Evolutionary conservation across 2,113 vertebrate genomes (phyloP), one percentile per base, ranked within the genome.

Genomic region (Amphiprion percula): DNA sequence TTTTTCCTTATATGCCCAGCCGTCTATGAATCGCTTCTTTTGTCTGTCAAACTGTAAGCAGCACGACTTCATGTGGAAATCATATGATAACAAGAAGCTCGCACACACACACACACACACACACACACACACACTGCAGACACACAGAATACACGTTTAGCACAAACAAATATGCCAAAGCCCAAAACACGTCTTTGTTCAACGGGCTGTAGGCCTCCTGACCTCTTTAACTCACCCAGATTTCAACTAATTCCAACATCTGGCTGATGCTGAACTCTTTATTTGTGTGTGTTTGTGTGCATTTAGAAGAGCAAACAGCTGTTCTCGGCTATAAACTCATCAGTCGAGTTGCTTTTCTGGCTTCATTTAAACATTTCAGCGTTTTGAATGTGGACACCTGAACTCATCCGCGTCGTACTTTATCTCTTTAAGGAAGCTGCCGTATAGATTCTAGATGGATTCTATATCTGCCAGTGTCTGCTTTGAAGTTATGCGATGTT

Each of bases 31-130:
- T 84, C 56, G 23, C 74, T 16, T 39, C 71, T 85, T 91, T 90
- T 93, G 90, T 92, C 55, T 26, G 21, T 78, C 46, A 58, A 56
- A 68, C 65, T 61, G 50, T 69, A 19, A 58, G 78, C 68, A 80
- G 79, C 87, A 67, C 21, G 21, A 66, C 50, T 84, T 77, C 89
- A 90, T 85, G 86, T 89, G 91, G 69, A 90, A 82, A 90, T 92
- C 92, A 91, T 83, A 90, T 92, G 91, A 90, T 80, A 77, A 70
- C 56, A 59, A 73, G 37, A 52, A 62, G 10, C 17, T 9, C 53
- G 28, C 26, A 64, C 41, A 65, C 50, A 53, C 55, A 74, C 23
- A 68, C 55, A 68, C 5, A 37, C 3, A 21, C 26, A 64, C 44
- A 65, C 52, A 53, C 55, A 74, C 24, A 68, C 47, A 63, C 5